Base-by-base conservation (phyloP, 37 sponge, comb jelly and placozoan genomes). In the Crambe crambe region DNA sequence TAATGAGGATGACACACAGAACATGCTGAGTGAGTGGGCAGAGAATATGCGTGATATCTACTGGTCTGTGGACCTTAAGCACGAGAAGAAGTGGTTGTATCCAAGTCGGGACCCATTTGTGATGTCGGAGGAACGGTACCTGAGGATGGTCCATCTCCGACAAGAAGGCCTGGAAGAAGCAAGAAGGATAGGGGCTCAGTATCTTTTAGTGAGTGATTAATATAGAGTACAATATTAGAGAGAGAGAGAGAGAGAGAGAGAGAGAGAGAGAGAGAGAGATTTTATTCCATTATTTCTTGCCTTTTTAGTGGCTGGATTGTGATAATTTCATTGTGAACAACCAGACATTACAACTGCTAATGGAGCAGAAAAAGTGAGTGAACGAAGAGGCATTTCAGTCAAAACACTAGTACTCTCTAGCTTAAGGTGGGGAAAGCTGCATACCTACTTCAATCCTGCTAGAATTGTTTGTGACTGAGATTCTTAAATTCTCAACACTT, bases 1-100 rank as follows among this genome's bases (percentile, higher is more conserved):
- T 86, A 95, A 90, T 80, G 64, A 68, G 34, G 98, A 97, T 83
- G 76, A 92, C 74, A 97, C 98, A 9, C 37, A 85, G 22, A 82
- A 41, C 18, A 58, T 95, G 44, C 83, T 97, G 54, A 29, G 51
- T 59, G 93, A 92, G 67, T 97, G 98, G 98, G 64, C 76, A 32
- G 27, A 31, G 3, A 82, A 78, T 44, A 93, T 67, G 17, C 47
- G 75, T 30, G 12, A 44, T 18, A 37, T 84, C 63, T 97, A 95
- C 67, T 64, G 51, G n/a, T 58, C 64, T 43, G 81, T 97, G 25
- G 41, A 68, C 43, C 58, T 87, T 56, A 43, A 71, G 25, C 76
- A 64, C 27, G 34, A 65, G 25, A 47, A 65, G 4, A 81, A 87
- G 44, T 47, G 72, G 71, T 18, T 70, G 2, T 74, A 75, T 39